These are phyloP conservation scores for Hypolimnas misippus DNA, from an alignment of 2,888 invertebrate species.

Conservation along the genomic window DNA sequence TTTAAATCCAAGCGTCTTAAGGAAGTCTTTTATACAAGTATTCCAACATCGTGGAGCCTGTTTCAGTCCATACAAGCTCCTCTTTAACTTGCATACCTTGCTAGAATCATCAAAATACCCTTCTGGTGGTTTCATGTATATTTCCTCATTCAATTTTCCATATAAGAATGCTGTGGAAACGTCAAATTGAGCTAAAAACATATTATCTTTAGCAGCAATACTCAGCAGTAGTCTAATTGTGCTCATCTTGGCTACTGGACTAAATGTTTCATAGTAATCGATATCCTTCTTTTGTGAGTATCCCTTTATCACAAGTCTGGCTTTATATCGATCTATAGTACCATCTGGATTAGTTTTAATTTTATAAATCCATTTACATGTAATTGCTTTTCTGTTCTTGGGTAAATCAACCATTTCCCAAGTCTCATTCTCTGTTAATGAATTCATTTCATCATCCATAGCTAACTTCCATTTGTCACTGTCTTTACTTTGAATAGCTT, in stretches of 20 bases:
- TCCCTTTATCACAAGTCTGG: constrained; percentile 4
- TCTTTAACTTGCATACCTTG: constrained; percentile 24
- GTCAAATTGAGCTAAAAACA: background rate
- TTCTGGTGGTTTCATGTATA: constrained; percentile 29
- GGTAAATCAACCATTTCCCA: too few relatives aligned
- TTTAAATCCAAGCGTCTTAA: constrained; percentile 7
- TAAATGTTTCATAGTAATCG: too few relatives aligned
- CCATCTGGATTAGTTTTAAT: constrained; percentile 5
- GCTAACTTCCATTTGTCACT: too few relatives aligned
- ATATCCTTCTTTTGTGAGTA: too few relatives aligned
- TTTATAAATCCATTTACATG: constrained; percentile 8
- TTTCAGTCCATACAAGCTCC: constrained; percentile 32
- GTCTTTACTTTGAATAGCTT: too few relatives aligned
- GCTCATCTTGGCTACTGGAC: too few relatives aligned
- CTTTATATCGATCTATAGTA: constrained; percentile 1
- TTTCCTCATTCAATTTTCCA: constrained; percentile 26
- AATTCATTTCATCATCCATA: too few relatives aligned
- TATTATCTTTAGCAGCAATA: too few relatives aligned
- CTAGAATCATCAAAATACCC: constrained; percentile 13
- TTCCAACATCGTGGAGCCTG: constrained; percentile 33
- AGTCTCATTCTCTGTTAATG: too few relatives aligned
- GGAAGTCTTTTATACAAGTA: constrained; percentile 1
- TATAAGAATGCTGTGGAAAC: constrained; percentile 22
- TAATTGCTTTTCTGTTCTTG: background rate
- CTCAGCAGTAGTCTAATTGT: too few relatives aligned